These are phyloP conservation scores for Hemibagrus wyckioides DNA, from an alignment of 2,113 vertebrate genomes.

Conservation along the genomic window DNA sequence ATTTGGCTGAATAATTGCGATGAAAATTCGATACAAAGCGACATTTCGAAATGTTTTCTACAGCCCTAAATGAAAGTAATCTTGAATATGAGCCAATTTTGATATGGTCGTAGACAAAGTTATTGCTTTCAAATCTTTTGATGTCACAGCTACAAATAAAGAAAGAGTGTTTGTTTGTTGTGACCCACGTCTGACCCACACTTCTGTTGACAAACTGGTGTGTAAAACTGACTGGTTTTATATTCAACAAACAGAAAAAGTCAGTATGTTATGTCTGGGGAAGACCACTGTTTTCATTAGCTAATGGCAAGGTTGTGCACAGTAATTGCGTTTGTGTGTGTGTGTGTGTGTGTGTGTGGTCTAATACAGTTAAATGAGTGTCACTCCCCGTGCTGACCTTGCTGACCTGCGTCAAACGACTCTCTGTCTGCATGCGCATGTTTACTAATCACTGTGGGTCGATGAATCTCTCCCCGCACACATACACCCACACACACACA, in stretches of 20 bases:
- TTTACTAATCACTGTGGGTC: conserved; percentile 44
- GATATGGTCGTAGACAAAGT: neutral
- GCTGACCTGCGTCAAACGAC: conserved; percentile 44
- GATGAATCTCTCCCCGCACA: conserved; percentile 23
- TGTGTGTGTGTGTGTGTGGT: conserved; percentile 29
- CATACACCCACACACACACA: conserved; percentile 19
- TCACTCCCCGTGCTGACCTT: conserved; percentile 44
- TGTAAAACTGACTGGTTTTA: conserved; percentile 20
- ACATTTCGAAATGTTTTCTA: neutral
- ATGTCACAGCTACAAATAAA: neutral
- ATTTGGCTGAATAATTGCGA: neutral
- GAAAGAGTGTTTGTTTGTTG: neutral
- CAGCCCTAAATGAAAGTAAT: neutral
- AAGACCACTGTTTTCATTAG: conserved; percentile 29
- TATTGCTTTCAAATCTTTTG: neutral
- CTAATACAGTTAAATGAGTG: conserved; percentile 49
- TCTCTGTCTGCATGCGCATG: conserved; percentile 19
- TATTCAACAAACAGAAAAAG: conserved; percentile 17
- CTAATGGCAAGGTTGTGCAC: conserved; percentile 29
- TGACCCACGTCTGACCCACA: neutral
- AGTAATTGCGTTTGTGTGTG: conserved; percentile 27
- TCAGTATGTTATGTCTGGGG: conserved; percentile 1
- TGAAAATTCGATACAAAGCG: neutral
- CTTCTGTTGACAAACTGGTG: neutral
- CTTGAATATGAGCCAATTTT: neutral